Base-by-base conservation (phyloP, 2,113 vertebrate species). In the Calypte anna region DNA sequence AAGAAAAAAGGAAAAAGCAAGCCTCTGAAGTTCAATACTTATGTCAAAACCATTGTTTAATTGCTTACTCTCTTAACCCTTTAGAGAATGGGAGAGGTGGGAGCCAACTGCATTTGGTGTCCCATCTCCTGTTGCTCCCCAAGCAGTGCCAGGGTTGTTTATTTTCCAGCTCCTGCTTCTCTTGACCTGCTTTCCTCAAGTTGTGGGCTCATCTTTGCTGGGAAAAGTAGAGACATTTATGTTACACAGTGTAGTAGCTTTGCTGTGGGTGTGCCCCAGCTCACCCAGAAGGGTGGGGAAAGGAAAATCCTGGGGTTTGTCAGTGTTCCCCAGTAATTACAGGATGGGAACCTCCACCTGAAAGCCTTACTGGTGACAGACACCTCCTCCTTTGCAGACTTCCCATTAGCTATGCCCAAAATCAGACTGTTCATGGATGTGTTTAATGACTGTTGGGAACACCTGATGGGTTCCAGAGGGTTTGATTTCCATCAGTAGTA, bases 21-120 rank as follows among this genome's bases (percentile, higher is more conserved):
- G 63, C 67, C 67, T 97, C 96, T 95, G 95, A 98, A 98, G 97
- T 97, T 96, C 96, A 95, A 77, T 88, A 92, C 85, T 97, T 96
- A 96, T 36, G 82, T 94, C 95, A 95, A 97, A 96, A 93, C 95
- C 91, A 95, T 93, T 96, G 96, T 95, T 97, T 98, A 97, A 98
- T 98, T 97, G 94, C 96, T 96, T 96, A 94, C 92, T 91, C 79
- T 79, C 80, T 96, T 97, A 97, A 97, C 92, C 81, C 93, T 96
- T 96, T 58, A 67, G 74, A 78, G 83, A 70, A 88, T 38, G 17
- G 22, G 18, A 55, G 43, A 58, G 22, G n/a, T 40, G 33, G 92
- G 82, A 96, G 69, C 82, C 57, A 17, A 10, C 27, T 4, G 64
- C 44, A 8, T 28, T 51, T 58, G 82, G 33, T n/a, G 1, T 23